phyloP scores from a whole-genome alignment of 2,888 invertebrate genomes.

The Mayetiola destructor region DNA sequence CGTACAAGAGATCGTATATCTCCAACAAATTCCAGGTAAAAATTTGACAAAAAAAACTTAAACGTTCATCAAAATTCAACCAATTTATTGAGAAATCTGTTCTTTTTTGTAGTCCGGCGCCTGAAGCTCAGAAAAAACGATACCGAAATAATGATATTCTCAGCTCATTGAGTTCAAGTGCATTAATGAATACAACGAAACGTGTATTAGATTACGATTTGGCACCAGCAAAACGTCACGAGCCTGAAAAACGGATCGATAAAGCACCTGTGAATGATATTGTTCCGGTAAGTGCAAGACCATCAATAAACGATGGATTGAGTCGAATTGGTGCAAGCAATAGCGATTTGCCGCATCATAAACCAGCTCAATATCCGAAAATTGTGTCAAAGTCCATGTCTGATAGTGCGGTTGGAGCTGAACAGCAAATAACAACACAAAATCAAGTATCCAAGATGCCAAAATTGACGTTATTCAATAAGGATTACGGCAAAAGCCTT shows the following conservation, averaged over 20 bases:
- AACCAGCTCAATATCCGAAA: background rate
- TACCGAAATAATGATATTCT: conserved; percentile 26
- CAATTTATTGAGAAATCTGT: background rate
- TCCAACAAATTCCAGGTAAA: background rate
- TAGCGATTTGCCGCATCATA: background rate
- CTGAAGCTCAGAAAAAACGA: conserved; percentile 23
- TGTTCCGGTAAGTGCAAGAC: background rate
- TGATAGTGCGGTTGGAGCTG: background rate
- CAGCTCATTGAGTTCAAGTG: conserved; percentile 33
- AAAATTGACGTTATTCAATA: conserved; percentile 31
- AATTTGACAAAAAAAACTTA: no score
- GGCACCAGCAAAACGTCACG: background rate
- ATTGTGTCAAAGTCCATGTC: background rate
- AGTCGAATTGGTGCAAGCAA: background rate
- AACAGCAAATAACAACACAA: background rate
- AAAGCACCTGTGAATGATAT: background rate
- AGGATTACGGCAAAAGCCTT: conserved; percentile 20
- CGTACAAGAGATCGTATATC: conserved; percentile 2
- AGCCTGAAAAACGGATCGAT: background rate
- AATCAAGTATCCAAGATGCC: conserved; percentile 18
- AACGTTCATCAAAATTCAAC: background rate
- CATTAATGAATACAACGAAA: conserved; percentile 17
- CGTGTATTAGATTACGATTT: background rate
- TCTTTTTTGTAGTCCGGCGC: background rate
- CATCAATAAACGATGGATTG: background rate